Evolutionary conservation across 2,888 invertebrate genomes (phyloP), one percentile per base, ranked within the genome.

Genomic region (Drosophila buzzatii): DNA sequence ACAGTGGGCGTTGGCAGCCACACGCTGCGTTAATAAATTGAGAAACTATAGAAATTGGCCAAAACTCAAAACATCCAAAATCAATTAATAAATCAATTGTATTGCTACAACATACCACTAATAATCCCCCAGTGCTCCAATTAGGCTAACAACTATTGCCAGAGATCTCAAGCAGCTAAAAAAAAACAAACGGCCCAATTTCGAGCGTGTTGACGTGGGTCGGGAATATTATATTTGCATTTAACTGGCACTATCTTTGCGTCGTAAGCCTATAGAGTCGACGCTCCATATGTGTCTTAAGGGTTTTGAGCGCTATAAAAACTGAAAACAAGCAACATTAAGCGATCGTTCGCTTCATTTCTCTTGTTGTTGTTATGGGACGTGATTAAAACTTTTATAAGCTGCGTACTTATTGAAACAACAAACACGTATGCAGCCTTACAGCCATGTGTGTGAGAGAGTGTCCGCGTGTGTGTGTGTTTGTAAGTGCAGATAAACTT

Each of bases 301-400:
- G 39, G 39, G 45, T 45, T 59, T 42, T 42, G 45, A 12, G 16
- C 18, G 51, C 66, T 85, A 81, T 83, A 85, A 82, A 85, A 82
- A 55, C 52, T 35, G 47, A 66, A 77, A 69, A 53, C 67, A 53
- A 56, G 52, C 41, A 59, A 35, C 60, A 56, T 58, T 47, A 23
- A 57, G 23, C 58, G 71, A 77, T 51, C 72, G 78, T 67, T 71
- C 69, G 69, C 56, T 52, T 64, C 20, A 53, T 72, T 64, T 51
- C 44, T 64, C 0, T 55, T 73, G 68, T 57, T 78, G 42, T 49
- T 49, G 18, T 33, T 51, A 18, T 18, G 57, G 55, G 70, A 87
- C 87, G 84, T 89, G 84, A 31, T 39, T 42, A 64, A 62, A 64
- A 62, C 68, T 65, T 73, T 79, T 79, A 88, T 73, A 73, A 76